Conservation (phyloP, 2,113 vertebrate species). For the Probosciger aterrimus region DNA sequence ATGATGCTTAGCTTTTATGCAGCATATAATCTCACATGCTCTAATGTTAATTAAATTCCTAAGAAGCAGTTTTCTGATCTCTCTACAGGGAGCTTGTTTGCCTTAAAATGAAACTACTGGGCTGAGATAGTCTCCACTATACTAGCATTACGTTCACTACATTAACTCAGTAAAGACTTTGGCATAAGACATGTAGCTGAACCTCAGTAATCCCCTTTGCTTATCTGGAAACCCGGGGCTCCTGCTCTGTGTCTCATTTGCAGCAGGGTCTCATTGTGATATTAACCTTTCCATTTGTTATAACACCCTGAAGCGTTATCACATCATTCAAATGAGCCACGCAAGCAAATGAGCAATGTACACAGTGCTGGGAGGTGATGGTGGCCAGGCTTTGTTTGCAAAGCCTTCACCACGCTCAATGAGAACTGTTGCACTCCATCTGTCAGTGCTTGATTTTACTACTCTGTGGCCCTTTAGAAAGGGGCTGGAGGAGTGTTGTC, state of each 20-base stretch:
- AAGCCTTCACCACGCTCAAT: neutral
- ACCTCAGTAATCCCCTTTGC: conserved; percentile 48
- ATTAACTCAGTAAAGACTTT: conserved; percentile 65
- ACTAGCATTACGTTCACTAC: conserved; percentile 60
- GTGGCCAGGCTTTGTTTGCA: neutral
- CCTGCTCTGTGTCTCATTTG: neutral
- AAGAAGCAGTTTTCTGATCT: conserved; percentile 48
- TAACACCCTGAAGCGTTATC: neutral
- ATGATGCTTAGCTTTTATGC: conserved; percentile 12
- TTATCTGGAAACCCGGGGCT: conserved; percentile 35
- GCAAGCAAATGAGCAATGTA: neutral
- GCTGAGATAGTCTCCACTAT: conserved; percentile 56
- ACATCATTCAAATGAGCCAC: neutral
- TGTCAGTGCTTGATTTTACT: neutral
- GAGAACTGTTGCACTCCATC: neutral
- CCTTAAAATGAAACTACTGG: conserved; percentile 55
- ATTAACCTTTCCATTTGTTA: neutral
- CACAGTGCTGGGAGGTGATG: neutral
- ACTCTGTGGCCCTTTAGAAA: neutral
- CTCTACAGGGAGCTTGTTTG: conserved; percentile 53
- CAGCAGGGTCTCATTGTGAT: neutral
- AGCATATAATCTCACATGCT: conserved; percentile 37
- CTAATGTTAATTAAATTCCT: conserved; percentile 59
- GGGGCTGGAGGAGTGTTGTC: neutral
- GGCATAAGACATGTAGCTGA: conserved; percentile 1